Evolutionary conservation across 2,113 vertebrate genomes (phyloP).

Genomic region (cattle (Bos taurus)): ARS-UCD2.0 NC_037351.1:16200001-16200500

Average conservation of each 20-base stretch:
- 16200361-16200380: slow-evolving; percentile 73
- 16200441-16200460: slow-evolving; percentile 69
- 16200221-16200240: slow-evolving; percentile 14
- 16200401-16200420: slow-evolving; percentile 54
- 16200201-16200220: slow-evolving; percentile 48
- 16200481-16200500: slow-evolving; percentile 75
- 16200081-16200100: slow-evolving; percentile 66
- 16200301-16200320: too few species aligned
- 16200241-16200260: slow-evolving; percentile 27
- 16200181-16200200: slow-evolving; percentile 26
- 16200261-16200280: neutral
- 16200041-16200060: slow-evolving; percentile 76
- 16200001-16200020: slow-evolving; percentile 74
- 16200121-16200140: slow-evolving; percentile 43
- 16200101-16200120: slow-evolving; percentile 61
- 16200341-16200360: slow-evolving; percentile 57
- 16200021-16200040: slow-evolving; percentile 75
- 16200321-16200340: too few species aligned
- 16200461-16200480: slow-evolving; percentile 75
- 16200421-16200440: slow-evolving; percentile 74
- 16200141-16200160: slow-evolving; percentile 31
- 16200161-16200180: slow-evolving; percentile 44
- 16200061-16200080: slow-evolving; percentile 76
- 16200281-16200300: slow-evolving; percentile 35
- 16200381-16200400: slow-evolving; percentile 62